These are phyloP conservation scores for Brachirus orientalis DNA, from an alignment of 2,113 vertebrate genomes.

Conservation along the genomic window DNA sequence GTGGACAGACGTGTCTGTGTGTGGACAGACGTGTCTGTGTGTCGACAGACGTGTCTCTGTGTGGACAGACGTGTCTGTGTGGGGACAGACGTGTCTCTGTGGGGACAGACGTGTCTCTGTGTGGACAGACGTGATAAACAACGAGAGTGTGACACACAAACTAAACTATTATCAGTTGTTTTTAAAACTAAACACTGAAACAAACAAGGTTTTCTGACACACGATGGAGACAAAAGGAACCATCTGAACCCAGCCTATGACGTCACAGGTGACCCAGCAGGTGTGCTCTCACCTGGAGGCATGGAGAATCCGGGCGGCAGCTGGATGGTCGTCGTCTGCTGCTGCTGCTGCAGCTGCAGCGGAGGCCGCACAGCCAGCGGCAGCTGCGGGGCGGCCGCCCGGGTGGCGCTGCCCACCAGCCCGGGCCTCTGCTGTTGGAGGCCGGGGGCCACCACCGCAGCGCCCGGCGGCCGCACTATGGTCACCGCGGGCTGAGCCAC, in stretches of 20 bases:
- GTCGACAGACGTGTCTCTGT: too few relatives aligned
- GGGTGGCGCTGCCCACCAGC: slow-evolving; percentile 59
- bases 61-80: too few relatives aligned
- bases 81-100: too few relatives aligned
- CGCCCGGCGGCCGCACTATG: slow-evolving; percentile 67
- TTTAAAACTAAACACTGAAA: too few relatives aligned
- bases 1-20: too few relatives aligned
- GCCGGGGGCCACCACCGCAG: slow-evolving; percentile 50
- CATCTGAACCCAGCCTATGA: not conserved
- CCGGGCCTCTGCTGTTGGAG: slow-evolving; percentile 80
- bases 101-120: too few relatives aligned
- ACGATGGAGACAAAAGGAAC: too few relatives aligned
- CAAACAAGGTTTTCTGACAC: too few relatives aligned
- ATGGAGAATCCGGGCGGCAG: slow-evolving; percentile 89
- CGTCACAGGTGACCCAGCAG: not conserved
- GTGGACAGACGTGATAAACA: too few relatives aligned
- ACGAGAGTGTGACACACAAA: too few relatives aligned
- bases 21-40: too few relatives aligned
- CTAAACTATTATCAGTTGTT: too few relatives aligned
- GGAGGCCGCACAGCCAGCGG: slow-evolving; percentile 85
- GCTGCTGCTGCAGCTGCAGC: slow-evolving; percentile 77
- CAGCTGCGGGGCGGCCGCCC: slow-evolving; percentile 81
- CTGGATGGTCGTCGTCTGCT: slow-evolving; percentile 82
- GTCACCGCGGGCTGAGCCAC: slow-evolving; percentile 60
- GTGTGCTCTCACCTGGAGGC: slow-evolving; percentile 76